Conservation (phyloP, 2,113 vertebrate species). For the Astur gentilis region DNA sequence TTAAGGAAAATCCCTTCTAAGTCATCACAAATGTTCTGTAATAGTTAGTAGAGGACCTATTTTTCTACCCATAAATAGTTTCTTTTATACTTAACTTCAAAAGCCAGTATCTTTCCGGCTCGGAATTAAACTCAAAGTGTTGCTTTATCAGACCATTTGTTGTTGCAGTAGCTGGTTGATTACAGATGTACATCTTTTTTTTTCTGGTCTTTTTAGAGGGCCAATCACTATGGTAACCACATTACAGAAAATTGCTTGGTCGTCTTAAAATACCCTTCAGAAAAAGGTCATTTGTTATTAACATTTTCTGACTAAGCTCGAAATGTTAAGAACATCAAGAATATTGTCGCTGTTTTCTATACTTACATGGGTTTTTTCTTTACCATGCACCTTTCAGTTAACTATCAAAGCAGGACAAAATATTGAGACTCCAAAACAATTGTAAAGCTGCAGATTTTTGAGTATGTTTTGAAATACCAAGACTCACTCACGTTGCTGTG, state of each 20-base stretch:
- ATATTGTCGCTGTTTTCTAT: neutral
- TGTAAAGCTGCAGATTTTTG: neutral
- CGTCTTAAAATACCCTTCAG: slow-evolving; percentile 70
- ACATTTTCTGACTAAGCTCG: slow-evolving; percentile 21
- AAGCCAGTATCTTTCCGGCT: slow-evolving; percentile 24
- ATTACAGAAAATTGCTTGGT: slow-evolving; percentile 68
- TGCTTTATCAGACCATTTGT: slow-evolving; percentile 55
- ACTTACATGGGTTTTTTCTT: neutral
- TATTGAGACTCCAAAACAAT: neutral
- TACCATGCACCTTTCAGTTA: neutral
- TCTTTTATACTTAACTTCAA: slow-evolving; percentile 28
- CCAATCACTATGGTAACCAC: slow-evolving; percentile 74
- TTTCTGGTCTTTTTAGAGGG: slow-evolving; percentile 52
- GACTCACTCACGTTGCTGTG: neutral
- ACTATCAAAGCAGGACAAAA: slow-evolving; percentile 36
- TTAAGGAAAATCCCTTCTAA: slow-evolving; percentile 22
- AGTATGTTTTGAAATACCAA: neutral
- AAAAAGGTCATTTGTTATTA: slow-evolving; percentile 64
- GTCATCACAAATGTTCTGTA: neutral
- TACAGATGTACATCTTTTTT: slow-evolving; percentile 35
- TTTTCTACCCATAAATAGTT: neutral
- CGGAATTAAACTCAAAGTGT: slow-evolving; percentile 40
- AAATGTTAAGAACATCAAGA: neutral
- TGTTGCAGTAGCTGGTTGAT: slow-evolving; percentile 46
- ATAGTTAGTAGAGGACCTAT: neutral